These are phyloP conservation scores for Catocala sponsa DNA, from an alignment of 2,888 invertebrate genomes.

Conservation along the genomic window DNA sequence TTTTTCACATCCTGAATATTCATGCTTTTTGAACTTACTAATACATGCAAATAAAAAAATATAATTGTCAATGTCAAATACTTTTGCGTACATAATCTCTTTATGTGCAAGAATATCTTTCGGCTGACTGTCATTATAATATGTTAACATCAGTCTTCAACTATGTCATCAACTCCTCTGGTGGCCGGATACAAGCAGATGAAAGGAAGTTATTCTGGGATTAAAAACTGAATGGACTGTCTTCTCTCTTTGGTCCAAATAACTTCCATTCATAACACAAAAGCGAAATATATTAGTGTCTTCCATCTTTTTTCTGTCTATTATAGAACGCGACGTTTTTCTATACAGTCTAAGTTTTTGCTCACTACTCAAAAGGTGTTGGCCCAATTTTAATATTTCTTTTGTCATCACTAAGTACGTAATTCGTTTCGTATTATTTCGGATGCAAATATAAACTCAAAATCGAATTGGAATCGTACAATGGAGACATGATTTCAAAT, in stretches of 20 bases:
- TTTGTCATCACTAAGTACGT: background rate
- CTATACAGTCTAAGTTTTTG: conserved; percentile 28
- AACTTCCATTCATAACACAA: conserved; percentile 42
- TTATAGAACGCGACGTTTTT: conserved; percentile 31
- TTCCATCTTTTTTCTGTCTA: conserved; percentile 18
- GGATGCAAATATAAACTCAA: background rate
- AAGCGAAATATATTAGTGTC: conserved; percentile 31
- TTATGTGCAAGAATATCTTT: conserved; percentile 2
- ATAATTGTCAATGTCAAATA: background rate
- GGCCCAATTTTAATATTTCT: conserved; percentile 4
- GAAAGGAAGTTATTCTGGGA: conserved; percentile 54
- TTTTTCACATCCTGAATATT: no score
- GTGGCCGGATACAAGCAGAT: conserved; percentile 52
- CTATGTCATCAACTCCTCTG: conserved; percentile 44
- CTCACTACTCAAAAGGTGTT: conserved; percentile 6
- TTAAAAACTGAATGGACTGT: conserved; percentile 45
- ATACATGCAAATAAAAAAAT: no score
- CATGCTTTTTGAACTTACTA: no score
- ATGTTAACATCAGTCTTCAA: conserved; percentile 28
- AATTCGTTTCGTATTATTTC: background rate
- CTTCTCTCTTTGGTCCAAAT: conserved; percentile 31
- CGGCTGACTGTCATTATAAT: conserved; percentile 18
- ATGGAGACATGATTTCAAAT: background rate
- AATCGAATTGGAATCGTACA: background rate
- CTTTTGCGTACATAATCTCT: conserved; percentile 6